A percentile compares a stretch with the other conserved stretches of the same genome.
Evolutionary conservation across 2,797 vertebrate genomes (phyloP).

Genomic region (Podargus strigoides): DNA sequence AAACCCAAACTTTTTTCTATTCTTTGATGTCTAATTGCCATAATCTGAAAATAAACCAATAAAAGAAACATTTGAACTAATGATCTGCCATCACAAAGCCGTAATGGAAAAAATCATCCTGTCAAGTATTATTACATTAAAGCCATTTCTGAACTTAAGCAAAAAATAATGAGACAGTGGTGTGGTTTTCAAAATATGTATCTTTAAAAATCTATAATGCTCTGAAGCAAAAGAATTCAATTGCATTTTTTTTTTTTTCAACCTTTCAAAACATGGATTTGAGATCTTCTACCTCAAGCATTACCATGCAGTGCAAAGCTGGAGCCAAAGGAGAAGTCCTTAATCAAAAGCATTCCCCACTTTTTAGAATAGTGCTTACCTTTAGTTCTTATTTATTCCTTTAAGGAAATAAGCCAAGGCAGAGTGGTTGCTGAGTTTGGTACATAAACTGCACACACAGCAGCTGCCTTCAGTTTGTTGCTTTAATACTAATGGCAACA

Average conservation of each 20-base stretch:
- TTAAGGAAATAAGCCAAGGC: background rate
- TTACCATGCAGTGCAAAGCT: background rate
- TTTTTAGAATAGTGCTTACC: background rate
- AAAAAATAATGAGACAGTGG: background rate
- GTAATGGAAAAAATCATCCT: background rate
- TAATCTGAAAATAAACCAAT: background rate
- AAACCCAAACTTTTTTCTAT: no score
- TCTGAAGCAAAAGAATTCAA: background rate
- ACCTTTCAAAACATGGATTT: background rate
- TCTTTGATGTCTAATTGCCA: background rate
- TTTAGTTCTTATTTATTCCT: background rate
- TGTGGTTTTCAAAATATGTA: background rate
- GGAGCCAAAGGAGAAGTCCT: background rate
- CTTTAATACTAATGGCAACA: background rate
- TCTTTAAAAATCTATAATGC: background rate
- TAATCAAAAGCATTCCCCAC: background rate
- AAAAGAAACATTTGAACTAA: background rate
- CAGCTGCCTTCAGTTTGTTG: background rate
- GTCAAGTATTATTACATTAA: background rate
- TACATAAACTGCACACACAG: background rate
- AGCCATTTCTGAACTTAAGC: background rate
- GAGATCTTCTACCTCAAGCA: rapidly evolving
- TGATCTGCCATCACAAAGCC: background rate
- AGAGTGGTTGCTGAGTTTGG: background rate
- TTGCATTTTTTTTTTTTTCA: background rate